These are phyloP conservation scores for Otocyon megalotis DNA, from an alignment of 2,113 vertebrate species.

Conservation along the genomic window DNA sequence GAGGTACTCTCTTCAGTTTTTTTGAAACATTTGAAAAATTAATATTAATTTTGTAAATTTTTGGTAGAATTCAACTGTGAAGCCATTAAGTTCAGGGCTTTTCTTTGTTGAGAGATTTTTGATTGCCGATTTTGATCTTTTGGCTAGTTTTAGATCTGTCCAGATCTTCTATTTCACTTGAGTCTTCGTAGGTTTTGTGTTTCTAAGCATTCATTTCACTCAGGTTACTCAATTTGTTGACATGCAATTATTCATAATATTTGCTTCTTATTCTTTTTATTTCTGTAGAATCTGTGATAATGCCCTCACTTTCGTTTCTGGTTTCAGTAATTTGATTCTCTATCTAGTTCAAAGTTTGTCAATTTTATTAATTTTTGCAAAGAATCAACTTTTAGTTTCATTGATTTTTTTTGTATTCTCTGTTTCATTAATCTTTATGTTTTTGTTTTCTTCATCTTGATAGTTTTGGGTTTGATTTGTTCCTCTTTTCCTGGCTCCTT, in stretches of 20 bases:
- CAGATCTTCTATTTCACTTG: not conserved
- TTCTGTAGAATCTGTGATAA: not conserved
- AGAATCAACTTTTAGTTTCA: not conserved
- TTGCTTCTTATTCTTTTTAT: not conserved
- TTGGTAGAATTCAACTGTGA: not conserved
- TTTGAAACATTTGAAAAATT: not conserved
- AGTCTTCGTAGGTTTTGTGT: not conserved
- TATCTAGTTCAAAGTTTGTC: not conserved
- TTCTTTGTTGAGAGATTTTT: not conserved
- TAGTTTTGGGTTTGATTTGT: not conserved
- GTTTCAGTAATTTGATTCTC: not conserved
- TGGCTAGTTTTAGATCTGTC: not conserved
- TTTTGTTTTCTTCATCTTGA: not conserved
- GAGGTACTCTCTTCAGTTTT: not conserved
- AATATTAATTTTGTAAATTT: not conserved
- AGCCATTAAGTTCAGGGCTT: not conserved
- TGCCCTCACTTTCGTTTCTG: not conserved
- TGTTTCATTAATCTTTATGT: not conserved
- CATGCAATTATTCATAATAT: not conserved
- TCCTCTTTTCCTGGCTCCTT: not conserved
- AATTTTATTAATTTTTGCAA: not conserved
- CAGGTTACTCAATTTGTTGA: not conserved
- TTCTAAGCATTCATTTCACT: not conserved
- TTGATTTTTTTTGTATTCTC: not conserved
- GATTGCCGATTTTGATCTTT: not conserved